phyloP scores from a whole-genome alignment of 2,797 vertebrate species.

The Poeciliopsis turneri region DNA sequence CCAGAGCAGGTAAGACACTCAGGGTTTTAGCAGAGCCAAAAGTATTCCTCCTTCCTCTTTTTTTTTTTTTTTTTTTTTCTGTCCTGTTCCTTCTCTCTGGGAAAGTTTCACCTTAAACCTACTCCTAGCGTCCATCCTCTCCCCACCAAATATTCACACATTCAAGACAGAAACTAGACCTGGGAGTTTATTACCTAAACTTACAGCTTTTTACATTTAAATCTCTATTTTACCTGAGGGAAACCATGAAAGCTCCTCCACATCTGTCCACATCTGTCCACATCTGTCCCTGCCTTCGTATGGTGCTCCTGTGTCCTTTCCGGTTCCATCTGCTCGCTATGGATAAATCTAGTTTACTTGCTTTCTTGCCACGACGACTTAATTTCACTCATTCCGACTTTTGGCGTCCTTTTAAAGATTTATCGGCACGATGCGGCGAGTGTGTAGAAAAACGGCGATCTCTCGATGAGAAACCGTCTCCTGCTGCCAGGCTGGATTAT shows the following conservation, averaged over 20 bases:
- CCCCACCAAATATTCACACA: not conserved
- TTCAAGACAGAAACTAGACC: constrained; percentile 33
- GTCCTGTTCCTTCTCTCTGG: constrained; percentile 6
- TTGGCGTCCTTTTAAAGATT: not conserved
- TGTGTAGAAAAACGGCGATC: constrained; percentile 1
- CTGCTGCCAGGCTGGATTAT: not conserved
- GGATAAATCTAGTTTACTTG: not conserved
- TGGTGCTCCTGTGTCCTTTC: constrained; percentile 44
- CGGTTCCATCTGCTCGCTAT: constrained; percentile 12
- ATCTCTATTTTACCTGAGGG: constrained; percentile 16
- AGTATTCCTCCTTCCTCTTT: constrained; percentile 13
- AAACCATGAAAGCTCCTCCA: constrained; percentile 3
- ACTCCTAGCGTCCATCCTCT: constrained; percentile 28
- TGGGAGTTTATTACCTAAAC: constrained; percentile 54
- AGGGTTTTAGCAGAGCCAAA: constrained; percentile 38
- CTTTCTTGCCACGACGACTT: not conserved
- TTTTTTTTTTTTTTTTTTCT: not conserved
- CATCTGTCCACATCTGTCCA: constrained; percentile 25
- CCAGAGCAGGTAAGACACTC: constrained; percentile 75
- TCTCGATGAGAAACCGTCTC: not conserved
- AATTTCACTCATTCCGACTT: not conserved
- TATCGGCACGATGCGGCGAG: not conserved
- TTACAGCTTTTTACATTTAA: constrained; percentile 24
- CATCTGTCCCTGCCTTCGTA: constrained; percentile 28
- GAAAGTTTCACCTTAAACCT: constrained; percentile 40